Evolutionary conservation across 1,140 invertebrate species (phyloP).

Genomic region (Bemisia tabaci): DNA sequence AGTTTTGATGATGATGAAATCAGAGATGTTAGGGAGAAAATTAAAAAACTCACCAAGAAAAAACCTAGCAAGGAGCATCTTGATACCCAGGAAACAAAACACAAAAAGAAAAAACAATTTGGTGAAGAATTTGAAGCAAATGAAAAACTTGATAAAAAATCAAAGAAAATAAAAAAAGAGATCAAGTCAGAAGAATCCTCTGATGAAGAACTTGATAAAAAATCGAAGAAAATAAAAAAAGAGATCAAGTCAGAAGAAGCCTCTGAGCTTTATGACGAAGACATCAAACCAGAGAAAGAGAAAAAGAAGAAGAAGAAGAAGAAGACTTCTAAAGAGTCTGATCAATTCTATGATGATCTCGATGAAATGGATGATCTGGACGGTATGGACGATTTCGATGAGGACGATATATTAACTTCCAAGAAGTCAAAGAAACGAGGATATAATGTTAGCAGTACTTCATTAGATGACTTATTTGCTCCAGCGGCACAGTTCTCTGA

Average conservation of each 20-base stretch:
- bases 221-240: not conserved
- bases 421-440: constrained; percentile 29
- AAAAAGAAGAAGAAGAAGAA: not conserved
- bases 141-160: not conserved
- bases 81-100: too few species aligned
- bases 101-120: too few species aligned
- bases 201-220: not conserved
- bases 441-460: constrained; percentile 17
- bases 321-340: not conserved
- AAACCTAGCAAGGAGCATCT: too few species aligned
- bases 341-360: too few species aligned
- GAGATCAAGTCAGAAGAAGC: not conserved
- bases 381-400: not conserved
- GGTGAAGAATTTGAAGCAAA: too few species aligned
- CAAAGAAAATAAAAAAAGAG: not conserved
- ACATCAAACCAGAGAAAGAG: not conserved
- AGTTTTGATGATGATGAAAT: constrained; percentile 20
- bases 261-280: not conserved
- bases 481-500: constrained; percentile 59
- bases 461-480: constrained; percentile 37
- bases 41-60: too few species aligned
- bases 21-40: not conserved
- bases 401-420: constrained; percentile 13
- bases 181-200: not conserved
- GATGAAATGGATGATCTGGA: too few species aligned